Evolutionary conservation across 2,797 vertebrate species (phyloP), one percentile per base, ranked within the genome.

Genomic region (Alauda arvensis): DNA sequence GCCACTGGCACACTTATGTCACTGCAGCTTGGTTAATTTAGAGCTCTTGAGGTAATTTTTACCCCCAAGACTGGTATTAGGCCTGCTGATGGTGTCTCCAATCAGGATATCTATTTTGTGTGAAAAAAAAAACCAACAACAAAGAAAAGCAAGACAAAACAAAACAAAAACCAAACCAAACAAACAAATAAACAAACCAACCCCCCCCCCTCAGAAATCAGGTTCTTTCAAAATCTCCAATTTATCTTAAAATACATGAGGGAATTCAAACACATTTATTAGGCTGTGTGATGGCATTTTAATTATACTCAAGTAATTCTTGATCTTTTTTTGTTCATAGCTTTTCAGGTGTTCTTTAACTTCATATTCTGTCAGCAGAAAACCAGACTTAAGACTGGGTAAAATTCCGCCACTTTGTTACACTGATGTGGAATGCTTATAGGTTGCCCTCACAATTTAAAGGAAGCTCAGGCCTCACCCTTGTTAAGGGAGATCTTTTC

Each of bases 1-100:
- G 6, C 33, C 23, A 0, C 23, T 23, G 28, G 28, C 10, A 2
- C 12, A 0, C 33, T 70, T 28, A 12, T 28, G 28, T 26, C 18
- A 0, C 39, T 69, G 28, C 48, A 53, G 9, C 10, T 40, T 39
- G 29, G 20, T 53, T 24, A 28, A 24, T 62, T 39, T 33, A 4
- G 18, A 53, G 2, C 33, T 53, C 16, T n/a, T 46, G 33, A 62
- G 33, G 49, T 29, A 33, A 40, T 24, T 46, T 61, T 70, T 29
- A 55, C 7, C 14, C 33, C 23, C 55, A 18, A 33, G 8, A 10
- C 12, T 9, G 4, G 2, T 26, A 8, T n/a, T 45, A 45, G 33
- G 37, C 16, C 25, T 53, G 33, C 12, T 55, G 26, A 7, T 4
- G 2, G 5, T 34, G 18, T 33, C 23, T 63, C 7, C 15, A 31